phyloP scores from a whole-genome alignment of 2,888 invertebrate species.

The Philonicus albiceps region DNA sequence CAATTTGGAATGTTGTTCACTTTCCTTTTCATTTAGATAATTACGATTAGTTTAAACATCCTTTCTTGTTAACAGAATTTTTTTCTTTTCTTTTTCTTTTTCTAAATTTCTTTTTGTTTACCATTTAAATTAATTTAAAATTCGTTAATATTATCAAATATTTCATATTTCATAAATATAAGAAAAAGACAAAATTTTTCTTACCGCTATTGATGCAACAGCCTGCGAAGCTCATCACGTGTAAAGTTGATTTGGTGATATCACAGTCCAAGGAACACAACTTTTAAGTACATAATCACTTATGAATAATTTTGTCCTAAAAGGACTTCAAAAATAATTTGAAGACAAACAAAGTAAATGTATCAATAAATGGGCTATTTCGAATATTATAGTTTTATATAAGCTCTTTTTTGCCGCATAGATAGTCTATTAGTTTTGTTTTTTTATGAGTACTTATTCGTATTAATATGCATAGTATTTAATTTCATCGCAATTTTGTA shows the following conservation, averaged over 20 bases:
- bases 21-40: neutral
- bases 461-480: neutral
- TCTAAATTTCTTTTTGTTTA: neutral
- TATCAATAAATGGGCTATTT: constrained; percentile 10
- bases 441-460: neutral
- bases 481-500: neutral
- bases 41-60: neutral
- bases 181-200: neutral
- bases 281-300: neutral
- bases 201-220: neutral
- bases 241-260: neutral
- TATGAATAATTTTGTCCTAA: neutral
- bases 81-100: neutral
- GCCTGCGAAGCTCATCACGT: neutral
- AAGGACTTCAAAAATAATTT: neutral
- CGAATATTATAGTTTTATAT: neutral
- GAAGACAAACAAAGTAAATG: neutral
- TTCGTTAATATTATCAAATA: neutral
- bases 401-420: neutral
- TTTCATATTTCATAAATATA: neutral
- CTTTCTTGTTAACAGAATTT: neutral
- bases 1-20: neutral
- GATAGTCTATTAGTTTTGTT: neutral
- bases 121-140: neutral
- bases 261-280: neutral